Percentiles rank a stretch among this genome's conserved stretches.
Conservation (phyloP, 2,888 invertebrate species). For the Marronus borbonicus region DNA sequence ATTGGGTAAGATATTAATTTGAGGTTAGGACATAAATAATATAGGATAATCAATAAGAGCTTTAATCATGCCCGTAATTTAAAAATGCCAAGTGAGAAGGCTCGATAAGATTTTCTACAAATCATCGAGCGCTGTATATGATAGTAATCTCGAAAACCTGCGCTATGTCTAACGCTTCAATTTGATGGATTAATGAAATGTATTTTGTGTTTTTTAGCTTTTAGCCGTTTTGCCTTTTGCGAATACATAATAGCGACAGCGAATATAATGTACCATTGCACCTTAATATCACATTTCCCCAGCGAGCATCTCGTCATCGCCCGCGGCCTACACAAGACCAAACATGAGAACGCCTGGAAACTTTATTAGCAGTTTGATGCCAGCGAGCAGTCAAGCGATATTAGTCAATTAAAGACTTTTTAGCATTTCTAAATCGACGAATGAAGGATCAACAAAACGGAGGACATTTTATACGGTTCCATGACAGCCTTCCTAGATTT, state of each 20-base stretch:
- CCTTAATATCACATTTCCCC: constrained; percentile 90
- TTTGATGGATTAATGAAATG: not conserved
- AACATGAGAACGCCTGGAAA: constrained; percentile 56
- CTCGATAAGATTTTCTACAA: too few relatives aligned
- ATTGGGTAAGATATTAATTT: constrained; percentile 78
- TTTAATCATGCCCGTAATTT: not conserved
- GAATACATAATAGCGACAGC: constrained; percentile 93
- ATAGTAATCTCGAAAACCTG: not conserved
- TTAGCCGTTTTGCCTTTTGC: constrained; percentile 94
- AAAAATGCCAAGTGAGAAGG: too few relatives aligned
- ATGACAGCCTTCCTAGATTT: constrained; percentile 33
- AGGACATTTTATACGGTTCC: constrained; percentile 32
- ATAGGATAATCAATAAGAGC: not conserved
- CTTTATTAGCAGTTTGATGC: constrained; percentile 53
- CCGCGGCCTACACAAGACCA: constrained; percentile 67
- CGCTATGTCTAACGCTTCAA: not conserved
- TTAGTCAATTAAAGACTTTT: constrained; percentile 45
- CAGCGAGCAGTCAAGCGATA: not conserved
- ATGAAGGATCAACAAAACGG: not conserved
- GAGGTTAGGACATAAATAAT: not conserved
- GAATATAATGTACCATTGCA: constrained; percentile 94
- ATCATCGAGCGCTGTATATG: too few relatives aligned
- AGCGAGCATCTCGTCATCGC: constrained; percentile 85
- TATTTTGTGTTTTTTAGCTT: constrained; percentile 75
- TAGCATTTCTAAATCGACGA: constrained; percentile 14